Evolutionary conservation across 2,888 invertebrate genomes (phyloP), one percentile per base, ranked within the genome.

Genomic region (Gandaritis pyraliata): DNA sequence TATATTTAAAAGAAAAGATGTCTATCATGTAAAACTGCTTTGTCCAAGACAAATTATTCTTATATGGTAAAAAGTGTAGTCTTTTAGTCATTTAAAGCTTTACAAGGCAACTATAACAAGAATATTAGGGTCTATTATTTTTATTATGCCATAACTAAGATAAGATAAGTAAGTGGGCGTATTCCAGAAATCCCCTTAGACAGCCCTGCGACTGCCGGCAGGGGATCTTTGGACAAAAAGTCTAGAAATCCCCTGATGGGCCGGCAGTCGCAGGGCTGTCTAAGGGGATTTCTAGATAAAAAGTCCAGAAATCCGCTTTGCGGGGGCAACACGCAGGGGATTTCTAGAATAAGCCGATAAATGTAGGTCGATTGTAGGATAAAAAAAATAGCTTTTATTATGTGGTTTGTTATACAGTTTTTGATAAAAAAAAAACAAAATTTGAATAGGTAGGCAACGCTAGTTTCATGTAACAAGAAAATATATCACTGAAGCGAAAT

Each of bases 41-140:
- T 89, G 89, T 90, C 88, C 62, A 80, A 89, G 90, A 88, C 90
- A 87, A 86, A 83, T 86, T 89, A 90, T 90, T 88, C 90, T 90
- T 90, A 75, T 89, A 90, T 87, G 78, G 71, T 79, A 77, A 76
- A 76, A 78, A 79, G 68, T 74, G 72, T 78, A 80, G 76, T 73
- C 72, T 77, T 23, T 5, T 87, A 89, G 87, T 87, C 82, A 83
- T 80, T 53, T 86, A 81, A 82, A 82, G 82, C 85, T 88, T 83
- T 82, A 81, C 65, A 83, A 77, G 89, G 90, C 89, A 90, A 87
- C 88, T 88, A 83, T 62, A 66, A 47, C 80, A 73, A 70, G 74
- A 70, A 74, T 70, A 72, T 66, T 72, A 66, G 63, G 71, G 64
- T 73, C 48, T 75, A 72, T 75, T 74, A 36, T 59, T 65, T 53